These are phyloP conservation scores for Mesembrinibis cayennensis DNA, from an alignment of 2,113 vertebrate species.

Conservation along the genomic window DNA sequence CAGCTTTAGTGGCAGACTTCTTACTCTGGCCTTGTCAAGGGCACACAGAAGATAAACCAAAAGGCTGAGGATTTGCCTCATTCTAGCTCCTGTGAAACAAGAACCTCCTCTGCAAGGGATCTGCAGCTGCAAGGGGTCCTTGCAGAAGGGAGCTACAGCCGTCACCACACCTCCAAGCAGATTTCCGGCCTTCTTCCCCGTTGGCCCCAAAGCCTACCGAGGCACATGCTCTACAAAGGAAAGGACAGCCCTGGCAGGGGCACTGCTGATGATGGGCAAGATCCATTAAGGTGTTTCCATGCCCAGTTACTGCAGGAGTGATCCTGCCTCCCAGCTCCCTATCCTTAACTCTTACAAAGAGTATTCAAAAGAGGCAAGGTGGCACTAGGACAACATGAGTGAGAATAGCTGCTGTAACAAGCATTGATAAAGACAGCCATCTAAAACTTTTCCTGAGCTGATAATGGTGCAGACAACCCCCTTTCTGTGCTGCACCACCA, in stretches of 20 bases:
- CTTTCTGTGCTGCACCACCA: background rate
- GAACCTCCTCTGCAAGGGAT: background rate
- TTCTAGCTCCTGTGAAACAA: background rate
- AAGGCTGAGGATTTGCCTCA: background rate
- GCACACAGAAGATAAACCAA: background rate
- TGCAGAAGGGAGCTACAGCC: background rate
- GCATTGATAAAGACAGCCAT: background rate
- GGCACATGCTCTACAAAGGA: accelerated
- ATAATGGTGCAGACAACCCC: accelerated
- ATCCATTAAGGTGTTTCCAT: background rate
- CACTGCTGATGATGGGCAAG: background rate
- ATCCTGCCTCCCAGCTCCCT: background rate
- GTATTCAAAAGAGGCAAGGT: background rate
- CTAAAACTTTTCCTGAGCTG: background rate
- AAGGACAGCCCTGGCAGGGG: background rate
- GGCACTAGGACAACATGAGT: background rate
- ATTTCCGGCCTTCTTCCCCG: background rate
- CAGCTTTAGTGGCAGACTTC: background rate
- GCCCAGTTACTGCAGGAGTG: background rate
- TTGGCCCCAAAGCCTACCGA: accelerated
- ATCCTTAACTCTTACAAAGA: background rate
- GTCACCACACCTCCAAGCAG: background rate
- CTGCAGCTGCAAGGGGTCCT: background rate
- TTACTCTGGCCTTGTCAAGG: background rate
- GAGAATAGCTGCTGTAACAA: background rate